These are phyloP conservation scores for Busseola fusca DNA, from an alignment of 2,888 invertebrate genomes.

Conservation along the genomic window DNA sequence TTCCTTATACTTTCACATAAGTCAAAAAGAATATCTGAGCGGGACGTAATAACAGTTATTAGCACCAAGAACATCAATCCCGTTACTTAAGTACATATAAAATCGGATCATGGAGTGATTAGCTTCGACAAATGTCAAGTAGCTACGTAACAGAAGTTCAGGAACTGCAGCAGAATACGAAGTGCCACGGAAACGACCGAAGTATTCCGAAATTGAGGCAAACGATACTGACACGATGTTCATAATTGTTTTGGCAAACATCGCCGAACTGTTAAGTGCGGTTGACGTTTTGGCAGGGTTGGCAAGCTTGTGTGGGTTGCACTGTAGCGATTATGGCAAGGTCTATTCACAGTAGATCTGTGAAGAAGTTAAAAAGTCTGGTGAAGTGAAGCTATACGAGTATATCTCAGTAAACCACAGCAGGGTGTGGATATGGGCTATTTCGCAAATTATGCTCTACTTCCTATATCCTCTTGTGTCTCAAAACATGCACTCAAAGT, in stretches of 20 bases:
- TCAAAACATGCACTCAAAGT: no score
- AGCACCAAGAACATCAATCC: conserved; percentile 3
- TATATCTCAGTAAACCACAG: no score
- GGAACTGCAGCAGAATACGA: conserved; percentile 49
- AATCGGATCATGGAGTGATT: conserved; percentile 39
- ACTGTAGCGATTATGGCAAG: neutral
- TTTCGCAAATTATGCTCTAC: neutral
- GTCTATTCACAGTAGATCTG: neutral
- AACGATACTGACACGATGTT: conserved; percentile 16
- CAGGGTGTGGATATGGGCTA: neutral
- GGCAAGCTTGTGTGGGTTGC: neutral
- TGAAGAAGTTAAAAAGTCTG: neutral
- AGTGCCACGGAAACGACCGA: conserved; percentile 47
- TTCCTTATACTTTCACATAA: conserved; percentile 7
- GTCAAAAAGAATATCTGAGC: neutral
- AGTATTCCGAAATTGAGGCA: conserved; percentile 40
- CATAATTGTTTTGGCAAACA: conserved; percentile 55
- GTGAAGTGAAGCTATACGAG: neutral
- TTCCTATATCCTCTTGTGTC: no score
- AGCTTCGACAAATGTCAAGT: conserved; percentile 42
- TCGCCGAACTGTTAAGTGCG: conserved; percentile 25
- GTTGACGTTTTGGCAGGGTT: conserved; percentile 42
- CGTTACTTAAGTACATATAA: conserved; percentile 35
- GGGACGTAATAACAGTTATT: conserved; percentile 20
- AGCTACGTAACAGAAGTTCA: conserved; percentile 36